These are phyloP conservation scores for Seira musarum DNA, from an alignment of 2,888 invertebrate species.

Conservation along the genomic window DNA sequence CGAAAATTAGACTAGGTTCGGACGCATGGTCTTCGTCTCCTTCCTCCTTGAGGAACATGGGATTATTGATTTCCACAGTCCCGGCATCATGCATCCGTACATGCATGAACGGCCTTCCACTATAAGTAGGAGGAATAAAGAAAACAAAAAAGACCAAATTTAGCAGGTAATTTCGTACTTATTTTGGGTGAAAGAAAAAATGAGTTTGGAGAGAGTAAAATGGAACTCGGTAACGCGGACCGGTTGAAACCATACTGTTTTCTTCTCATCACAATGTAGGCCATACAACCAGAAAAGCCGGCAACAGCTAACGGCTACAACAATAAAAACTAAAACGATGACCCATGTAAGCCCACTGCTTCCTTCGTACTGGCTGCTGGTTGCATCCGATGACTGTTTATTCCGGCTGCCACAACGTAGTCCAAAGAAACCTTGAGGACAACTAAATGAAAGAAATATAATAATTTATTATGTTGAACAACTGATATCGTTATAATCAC, in stretches of 20 bases:
- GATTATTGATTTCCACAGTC: constrained; percentile 86
- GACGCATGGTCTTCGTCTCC: constrained; percentile 73
- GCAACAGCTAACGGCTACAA: constrained; percentile 69
- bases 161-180: background rate
- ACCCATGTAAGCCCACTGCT: constrained; percentile 67
- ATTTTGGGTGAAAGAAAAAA: constrained; percentile 6
- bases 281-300: constrained; percentile 68
- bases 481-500: too few species aligned
- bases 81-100: constrained; percentile 84
- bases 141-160: constrained; percentile 5
- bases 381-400: constrained; percentile 35
- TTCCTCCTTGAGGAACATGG: constrained; percentile 85
- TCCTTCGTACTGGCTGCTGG: constrained; percentile 58
- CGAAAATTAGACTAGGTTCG: constrained; percentile 75
- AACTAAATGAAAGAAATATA: constrained; percentile 70
- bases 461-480: background rate
- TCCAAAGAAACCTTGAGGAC: constrained; percentile 71
- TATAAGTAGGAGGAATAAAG: constrained; percentile 70
- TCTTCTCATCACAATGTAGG: constrained; percentile 69
- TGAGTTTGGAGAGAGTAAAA: constrained; percentile 18
- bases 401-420: constrained; percentile 59
- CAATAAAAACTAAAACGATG: constrained; percentile 67
- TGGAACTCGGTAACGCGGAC: constrained; percentile 53
- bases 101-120: constrained; percentile 82
- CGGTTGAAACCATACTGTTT: constrained; percentile 68